Evolutionary conservation across 1,140 invertebrate genomes (phyloP).

Genomic region (Caerostris darwini): DNA sequence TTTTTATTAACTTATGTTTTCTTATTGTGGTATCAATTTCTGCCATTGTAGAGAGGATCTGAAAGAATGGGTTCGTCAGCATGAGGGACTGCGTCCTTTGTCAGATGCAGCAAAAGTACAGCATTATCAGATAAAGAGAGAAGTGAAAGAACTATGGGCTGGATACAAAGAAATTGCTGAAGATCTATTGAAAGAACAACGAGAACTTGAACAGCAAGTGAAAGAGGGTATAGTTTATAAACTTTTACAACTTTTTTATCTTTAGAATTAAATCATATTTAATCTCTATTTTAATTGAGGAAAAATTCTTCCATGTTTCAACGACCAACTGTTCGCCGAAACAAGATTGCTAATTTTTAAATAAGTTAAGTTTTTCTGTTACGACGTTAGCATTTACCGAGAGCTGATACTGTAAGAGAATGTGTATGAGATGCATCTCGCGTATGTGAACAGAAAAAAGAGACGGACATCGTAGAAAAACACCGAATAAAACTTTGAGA

Average conservation of each 20-base stretch:
- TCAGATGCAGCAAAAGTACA: slow-evolving; percentile 67
- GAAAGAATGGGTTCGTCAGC: slow-evolving; percentile 70
- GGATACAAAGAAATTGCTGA: slow-evolving; percentile 76
- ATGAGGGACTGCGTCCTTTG: slow-evolving; percentile 65
- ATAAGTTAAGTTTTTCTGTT: no score
- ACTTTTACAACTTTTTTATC: background rate
- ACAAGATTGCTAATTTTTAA: no score
- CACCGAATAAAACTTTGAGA: no score
- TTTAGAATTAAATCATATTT: background rate
- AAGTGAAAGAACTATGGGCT: slow-evolving; percentile 75
- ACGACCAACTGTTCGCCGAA: no score
- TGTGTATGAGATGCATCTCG: no score
- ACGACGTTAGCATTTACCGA: no score
- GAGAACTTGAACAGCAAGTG: slow-evolving; percentile 71
- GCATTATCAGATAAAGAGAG: slow-evolving; percentile 72
- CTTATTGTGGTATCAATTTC: background rate
- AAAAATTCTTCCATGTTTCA: no score
- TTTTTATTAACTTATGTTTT: background rate
- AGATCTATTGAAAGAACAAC: slow-evolving; percentile 69
- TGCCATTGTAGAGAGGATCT: slow-evolving; percentile 63
- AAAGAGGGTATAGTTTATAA: slow-evolving; percentile 66
- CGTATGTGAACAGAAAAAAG: no score
- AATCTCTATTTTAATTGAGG: no score
- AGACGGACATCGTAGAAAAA: no score
- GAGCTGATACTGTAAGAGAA: no score